Conservation (phyloP, 2,113 vertebrate species). For the cattle (Bos taurus) region DNA sequence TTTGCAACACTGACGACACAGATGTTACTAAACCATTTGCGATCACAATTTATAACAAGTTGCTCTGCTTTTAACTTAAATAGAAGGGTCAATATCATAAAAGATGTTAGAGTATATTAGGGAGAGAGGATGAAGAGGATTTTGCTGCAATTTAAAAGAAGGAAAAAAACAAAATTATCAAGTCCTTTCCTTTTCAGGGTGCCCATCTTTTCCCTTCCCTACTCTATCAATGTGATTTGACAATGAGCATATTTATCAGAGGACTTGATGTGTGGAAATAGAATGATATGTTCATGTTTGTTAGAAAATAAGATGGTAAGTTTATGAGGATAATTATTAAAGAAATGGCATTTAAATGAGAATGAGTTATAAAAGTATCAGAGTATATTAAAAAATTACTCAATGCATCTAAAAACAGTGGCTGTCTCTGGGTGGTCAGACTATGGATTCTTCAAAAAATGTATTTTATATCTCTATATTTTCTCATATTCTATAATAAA, state of each 20-base stretch:
- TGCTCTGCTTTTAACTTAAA: background rate
- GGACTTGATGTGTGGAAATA: background rate
- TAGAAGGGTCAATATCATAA: background rate
- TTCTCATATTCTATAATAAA: constrained; percentile 10
- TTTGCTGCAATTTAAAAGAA: background rate
- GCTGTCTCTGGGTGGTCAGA: background rate
- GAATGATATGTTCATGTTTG: background rate
- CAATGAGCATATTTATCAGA: background rate
- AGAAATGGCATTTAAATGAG: background rate
- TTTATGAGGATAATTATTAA: background rate
- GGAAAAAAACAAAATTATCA: background rate
- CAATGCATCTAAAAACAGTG: background rate
- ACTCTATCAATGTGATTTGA: background rate
- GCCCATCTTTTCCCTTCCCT: background rate
- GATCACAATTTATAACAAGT: background rate
- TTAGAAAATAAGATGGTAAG: background rate
- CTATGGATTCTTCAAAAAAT: background rate
- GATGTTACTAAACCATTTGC: background rate
- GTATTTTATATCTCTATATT: background rate
- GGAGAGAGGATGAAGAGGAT: background rate
- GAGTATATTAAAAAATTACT: background rate
- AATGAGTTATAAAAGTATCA: background rate
- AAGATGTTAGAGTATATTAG: background rate
- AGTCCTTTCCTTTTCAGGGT: background rate
- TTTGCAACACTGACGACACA: background rate